phyloP scores from a whole-genome alignment of 2,113 vertebrate genomes.

The Parus major region DNA sequence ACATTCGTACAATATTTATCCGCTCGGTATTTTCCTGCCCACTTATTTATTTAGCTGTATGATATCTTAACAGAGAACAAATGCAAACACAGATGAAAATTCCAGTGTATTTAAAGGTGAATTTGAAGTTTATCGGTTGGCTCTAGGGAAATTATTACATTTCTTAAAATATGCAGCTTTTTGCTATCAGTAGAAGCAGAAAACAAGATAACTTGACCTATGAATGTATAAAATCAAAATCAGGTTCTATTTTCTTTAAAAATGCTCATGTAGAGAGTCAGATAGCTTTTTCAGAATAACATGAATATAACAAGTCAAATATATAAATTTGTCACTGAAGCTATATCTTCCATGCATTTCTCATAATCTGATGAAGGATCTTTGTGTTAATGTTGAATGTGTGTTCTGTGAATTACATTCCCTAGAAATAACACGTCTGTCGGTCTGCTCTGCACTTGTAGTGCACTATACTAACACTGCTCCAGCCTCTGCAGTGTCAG shows the following conservation, averaged over 20 bases:
- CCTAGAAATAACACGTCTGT: constrained; percentile 49
- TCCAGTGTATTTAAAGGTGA: neutral
- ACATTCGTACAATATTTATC: neutral
- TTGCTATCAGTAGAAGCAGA: neutral
- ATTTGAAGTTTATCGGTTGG: constrained; percentile 10
- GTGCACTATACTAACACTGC: constrained; percentile 82
- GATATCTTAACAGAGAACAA: neutral
- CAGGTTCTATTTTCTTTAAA: neutral
- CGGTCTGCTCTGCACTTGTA: constrained; percentile 79
- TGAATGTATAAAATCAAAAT: neutral
- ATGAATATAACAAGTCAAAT: neutral
- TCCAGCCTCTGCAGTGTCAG: constrained; percentile 93
- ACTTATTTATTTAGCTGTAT: constrained; percentile 12
- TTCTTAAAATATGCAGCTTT: neutral
- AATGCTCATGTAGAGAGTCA: neutral
- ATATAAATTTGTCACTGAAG: neutral
- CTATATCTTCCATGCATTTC: neutral
- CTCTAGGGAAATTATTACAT: neutral
- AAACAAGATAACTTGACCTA: neutral
- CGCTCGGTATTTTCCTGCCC: neutral
- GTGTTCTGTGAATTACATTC: constrained; percentile 36
- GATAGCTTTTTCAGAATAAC: neutral
- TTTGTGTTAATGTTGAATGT: constrained; percentile 24
- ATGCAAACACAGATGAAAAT: constrained; percentile 14
- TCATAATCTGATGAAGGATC: neutral